Percentiles rank a stretch among this genome's conserved stretches.
These are phyloP conservation scores for Zonotrichia albicollis DNA, from an alignment of 2,797 vertebrate species.

Conservation along the genomic window DNA sequence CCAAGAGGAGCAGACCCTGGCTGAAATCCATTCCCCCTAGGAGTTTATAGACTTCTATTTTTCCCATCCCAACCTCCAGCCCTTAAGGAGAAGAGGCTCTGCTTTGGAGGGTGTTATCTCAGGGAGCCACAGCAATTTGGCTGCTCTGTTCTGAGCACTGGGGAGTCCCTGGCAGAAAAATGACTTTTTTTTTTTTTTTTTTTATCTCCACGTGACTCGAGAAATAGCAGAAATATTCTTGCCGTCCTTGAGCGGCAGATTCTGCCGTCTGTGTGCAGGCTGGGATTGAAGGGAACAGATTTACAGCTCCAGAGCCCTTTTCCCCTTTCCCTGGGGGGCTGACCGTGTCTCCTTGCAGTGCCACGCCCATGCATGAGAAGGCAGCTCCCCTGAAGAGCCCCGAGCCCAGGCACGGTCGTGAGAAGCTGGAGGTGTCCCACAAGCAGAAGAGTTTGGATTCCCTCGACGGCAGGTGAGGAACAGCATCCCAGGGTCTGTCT, in stretches of 20 bases:
- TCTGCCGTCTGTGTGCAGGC: rapidly evolving
- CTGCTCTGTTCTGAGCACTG: rapidly evolving
- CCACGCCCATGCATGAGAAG: conserved; percentile 69
- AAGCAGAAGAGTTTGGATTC: conserved; percentile 66
- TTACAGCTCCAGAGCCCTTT: not conserved
- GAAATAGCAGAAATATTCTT: not conserved
- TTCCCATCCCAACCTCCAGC: not conserved
- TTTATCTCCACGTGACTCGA: not conserved
- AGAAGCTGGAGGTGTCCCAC: conserved; percentile 45
- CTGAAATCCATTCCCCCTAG: not conserved
- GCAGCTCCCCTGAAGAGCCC: conserved; percentile 59
- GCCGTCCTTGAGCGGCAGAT: not conserved
- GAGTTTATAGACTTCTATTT: not conserved
- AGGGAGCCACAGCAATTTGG: not conserved
- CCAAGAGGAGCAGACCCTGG: not conserved
- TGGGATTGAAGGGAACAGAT: not conserved
- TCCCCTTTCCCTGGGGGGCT: not conserved
- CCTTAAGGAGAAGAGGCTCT: not conserved
- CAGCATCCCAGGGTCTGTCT: not conserved
- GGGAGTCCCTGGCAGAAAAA: not conserved
- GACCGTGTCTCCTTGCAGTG: conserved; percentile 7
- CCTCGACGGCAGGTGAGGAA: conserved; percentile 49
- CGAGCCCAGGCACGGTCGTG: conserved; percentile 34
- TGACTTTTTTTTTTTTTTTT: not conserved
- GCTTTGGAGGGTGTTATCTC: not conserved